These are phyloP conservation scores for Phodopus roborovskii DNA, from an alignment of 2,113 vertebrate species.

Conservation along the genomic window DNA sequence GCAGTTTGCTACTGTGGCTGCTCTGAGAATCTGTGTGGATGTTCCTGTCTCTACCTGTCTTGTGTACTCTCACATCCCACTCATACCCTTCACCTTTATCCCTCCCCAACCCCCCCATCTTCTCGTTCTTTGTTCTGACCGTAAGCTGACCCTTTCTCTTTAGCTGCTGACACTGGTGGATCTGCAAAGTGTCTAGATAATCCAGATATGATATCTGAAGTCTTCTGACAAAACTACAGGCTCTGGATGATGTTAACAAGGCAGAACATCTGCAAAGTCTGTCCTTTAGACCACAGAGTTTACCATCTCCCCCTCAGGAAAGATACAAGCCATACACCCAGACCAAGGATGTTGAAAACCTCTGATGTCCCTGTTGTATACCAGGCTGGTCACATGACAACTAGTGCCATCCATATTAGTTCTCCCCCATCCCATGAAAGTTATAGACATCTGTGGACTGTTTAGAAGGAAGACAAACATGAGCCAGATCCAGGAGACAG, in stretches of 20 bases:
- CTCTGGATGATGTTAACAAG: neutral
- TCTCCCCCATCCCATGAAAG: neutral
- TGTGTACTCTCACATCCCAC: neutral
- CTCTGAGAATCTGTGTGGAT: too few species aligned
- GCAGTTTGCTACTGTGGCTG: too few species aligned
- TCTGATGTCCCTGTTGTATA: neutral
- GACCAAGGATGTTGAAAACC: neutral
- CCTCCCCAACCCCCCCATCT: neutral
- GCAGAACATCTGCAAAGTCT: accelerated
- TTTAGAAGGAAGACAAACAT: neutral
- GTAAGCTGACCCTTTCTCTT: neutral
- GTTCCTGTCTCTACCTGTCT: accelerated
- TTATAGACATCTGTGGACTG: neutral
- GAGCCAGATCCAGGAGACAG: neutral
- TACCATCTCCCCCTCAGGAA: neutral
- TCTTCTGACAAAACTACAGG: too few species aligned
- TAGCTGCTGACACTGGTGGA: neutral
- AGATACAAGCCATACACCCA: neutral
- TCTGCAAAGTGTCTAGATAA: neutral
- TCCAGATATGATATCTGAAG: neutral
- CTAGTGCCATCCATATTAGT: neutral
- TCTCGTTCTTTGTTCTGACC: neutral
- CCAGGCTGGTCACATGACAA: neutral
- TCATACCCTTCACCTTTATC: neutral
- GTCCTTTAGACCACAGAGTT: neutral